Evolutionary conservation across 2,113 vertebrate species (phyloP), one percentile per base, ranked within the genome.

Genomic region (Vidua chalybeata): DNA sequence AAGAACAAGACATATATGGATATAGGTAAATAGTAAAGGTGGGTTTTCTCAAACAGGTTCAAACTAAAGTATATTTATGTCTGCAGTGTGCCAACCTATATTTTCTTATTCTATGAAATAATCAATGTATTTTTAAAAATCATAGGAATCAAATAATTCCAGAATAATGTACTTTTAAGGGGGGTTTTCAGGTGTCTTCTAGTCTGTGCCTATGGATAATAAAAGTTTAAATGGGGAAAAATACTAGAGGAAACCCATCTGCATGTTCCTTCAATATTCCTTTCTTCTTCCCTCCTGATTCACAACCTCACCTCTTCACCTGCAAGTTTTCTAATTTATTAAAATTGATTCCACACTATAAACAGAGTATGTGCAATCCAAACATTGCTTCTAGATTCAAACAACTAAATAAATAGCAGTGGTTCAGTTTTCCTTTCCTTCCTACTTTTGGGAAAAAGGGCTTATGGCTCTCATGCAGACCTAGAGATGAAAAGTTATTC

Each of bases 161-260:
- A n/a, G 9, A 77, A 16, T 6, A 24, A 35, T 5, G 1, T 49
- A 13, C 13, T 23, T 4, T 1, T 31, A 58, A 39, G 9, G 2
- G 5, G 4, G 62, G 2, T 27, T 43, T 30, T 41, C 19, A 41
- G 5, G 0, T 35, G 13, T 35, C 59, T 90, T 69, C 31, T 22
- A 12, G 10, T 69, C 8, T 15, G 2, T 20, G 12, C 6, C 15
- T 33, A 35, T 12, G 3, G 13, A 61, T 17, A 69, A 52, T 4
- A 43, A 37, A 41, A 61, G 13, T 59, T 52, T 37, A 14, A 61
- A 21, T 23, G 35, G 11, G 11, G 4, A 1, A 7, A 43, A 66
- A 52, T n/a, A 1, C 2, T 30, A 21, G 58, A 48, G 3, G 26
- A 83, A 78, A 46, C 3, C 3, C 14, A 41, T 6, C 26, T 24